Evolutionary conservation across 1,140 invertebrate genomes (phyloP), one percentile per base, ranked within the genome.

Genomic region (Alviniconcha marisindica): DNA sequence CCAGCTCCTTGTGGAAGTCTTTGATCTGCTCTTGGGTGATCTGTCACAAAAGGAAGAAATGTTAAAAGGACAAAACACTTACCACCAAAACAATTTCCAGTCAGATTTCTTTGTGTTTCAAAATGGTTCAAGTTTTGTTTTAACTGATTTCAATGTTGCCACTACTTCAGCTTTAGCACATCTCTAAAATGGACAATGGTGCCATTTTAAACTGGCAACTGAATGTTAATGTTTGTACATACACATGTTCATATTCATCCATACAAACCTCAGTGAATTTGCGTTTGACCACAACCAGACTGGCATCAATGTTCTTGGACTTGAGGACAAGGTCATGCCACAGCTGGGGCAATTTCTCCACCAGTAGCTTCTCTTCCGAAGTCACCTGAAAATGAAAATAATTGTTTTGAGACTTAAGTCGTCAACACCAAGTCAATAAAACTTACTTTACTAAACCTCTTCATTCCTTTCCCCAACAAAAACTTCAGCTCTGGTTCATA

Each of bases 261-360:
- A 33, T 2, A 76, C 73, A 60, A 69, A 93, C 92, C 89, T 96
- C 95, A 28, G 96, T 96, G 92, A 98, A 98, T 88, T 96, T 93
- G 66, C 90, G 92, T 88, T 94, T 94, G 51, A 94, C 91, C 28
- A 92, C 89, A 42, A 92, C 89, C 18, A 94, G 90, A 84, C 92
- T 90, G 71, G 91, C 91, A 87, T 93, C 92, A 80, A 92, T 88
- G 85, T 93, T 91, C 83, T 94, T 94, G 10, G 93, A 91, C 66
- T 93, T 91, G 28, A 90, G 87, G 15, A 93, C 89, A 4, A 94
- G 86, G 2, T 92, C 91, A 77, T 90, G 86, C 93, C 93, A 94
- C 44, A 90, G 87, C 51, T 91, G 85, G n/a, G 87, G 84, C 78
- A 94, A 86, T 33, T 88, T 87, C 24, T 83, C 51, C 74, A 90